phyloP scores from a whole-genome alignment of 2,888 invertebrate genomes.

The Colostygia pectinataria region DNA sequence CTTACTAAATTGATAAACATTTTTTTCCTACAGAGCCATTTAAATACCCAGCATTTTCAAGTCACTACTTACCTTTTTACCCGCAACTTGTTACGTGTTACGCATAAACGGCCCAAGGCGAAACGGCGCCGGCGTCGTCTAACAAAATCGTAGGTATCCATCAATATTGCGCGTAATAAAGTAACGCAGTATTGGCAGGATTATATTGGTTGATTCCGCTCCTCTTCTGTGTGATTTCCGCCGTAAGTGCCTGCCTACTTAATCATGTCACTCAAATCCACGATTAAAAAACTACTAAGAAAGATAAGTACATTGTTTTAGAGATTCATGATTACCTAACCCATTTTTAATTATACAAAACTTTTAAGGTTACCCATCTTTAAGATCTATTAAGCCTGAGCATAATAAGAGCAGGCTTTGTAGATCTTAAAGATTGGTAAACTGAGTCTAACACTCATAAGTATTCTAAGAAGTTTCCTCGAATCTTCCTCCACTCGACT shows the following conservation, averaged over 20 bases:
- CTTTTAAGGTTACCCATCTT: neutral
- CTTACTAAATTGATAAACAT: slow-evolving; percentile 1
- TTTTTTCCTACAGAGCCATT: slow-evolving; percentile 17
- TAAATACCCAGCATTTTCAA: slow-evolving; percentile 3
- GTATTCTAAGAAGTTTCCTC: no score
- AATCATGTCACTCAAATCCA: neutral
- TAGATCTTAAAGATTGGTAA: slow-evolving; percentile 6
- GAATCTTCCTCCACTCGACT: no score
- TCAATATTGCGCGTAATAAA: no score
- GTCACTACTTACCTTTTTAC: neutral
- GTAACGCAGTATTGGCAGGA: no score
- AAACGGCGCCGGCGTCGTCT: no score
- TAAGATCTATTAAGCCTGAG: neutral
- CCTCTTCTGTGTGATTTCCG: no score
- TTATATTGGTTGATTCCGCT: no score
- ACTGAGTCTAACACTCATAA: no score
- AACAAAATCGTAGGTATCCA: no score
- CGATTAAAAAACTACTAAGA: slow-evolving; percentile 10
- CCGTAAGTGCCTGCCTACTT: no score
- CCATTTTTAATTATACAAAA: slow-evolving; percentile 4
- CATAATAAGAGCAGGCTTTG: neutral
- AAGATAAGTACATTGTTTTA: neutral
- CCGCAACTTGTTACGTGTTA: no score
- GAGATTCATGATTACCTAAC: neutral
- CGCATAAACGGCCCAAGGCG: no score